Base-by-base conservation (phyloP, 2,113 vertebrate genomes). In the Pseudorhombus dupliciocellatus region DNA sequence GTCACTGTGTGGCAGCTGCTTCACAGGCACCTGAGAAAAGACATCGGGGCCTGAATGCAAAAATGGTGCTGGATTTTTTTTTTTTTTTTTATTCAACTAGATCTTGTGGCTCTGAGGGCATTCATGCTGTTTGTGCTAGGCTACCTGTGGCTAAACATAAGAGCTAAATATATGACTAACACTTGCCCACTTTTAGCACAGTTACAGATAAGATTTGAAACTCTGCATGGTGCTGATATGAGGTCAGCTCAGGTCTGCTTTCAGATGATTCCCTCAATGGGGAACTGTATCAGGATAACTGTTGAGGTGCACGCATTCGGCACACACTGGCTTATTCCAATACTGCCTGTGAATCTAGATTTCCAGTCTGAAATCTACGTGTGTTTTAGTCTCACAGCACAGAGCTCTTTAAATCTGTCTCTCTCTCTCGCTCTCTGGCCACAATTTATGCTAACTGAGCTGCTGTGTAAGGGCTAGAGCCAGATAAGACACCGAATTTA, bases 361-460 rank as follows among this genome's bases (percentile, higher is more conserved):
- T 81, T 72, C 44, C 69, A 53, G 52, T 74, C 51, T 71, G 65
- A 74, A 62, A 81, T 77, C 66, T 77, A 67, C 73, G 77, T 79
- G 78, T 80, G 74, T 76, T 83, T 80, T 62, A 65, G 65, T 83
- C 75, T 79, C 71, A 68, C 7, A 63, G 54, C 77, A 63, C 81
- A 60, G 51, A 79, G 34, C 62, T 79, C 72, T 77, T 81, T 72
- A 75, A 68, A 81, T 72, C 70, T 53, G 57, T 59, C 70, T 77
- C 68, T 70, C 48, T 72, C 70, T 53, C 57, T 59, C 70, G 74
- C 68, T 70, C 48, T 7, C 55, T 26, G 46, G 18, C 37, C 73
- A 65, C 34, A 46, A 12, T 71, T 73, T 66, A 66, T 72, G 55
- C 66, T 28, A 61, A 75, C 30, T 26, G 62, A 67, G 62, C 51